Conservation (phyloP, 2,888 invertebrate species). For the Tinea trinotella region DNA sequence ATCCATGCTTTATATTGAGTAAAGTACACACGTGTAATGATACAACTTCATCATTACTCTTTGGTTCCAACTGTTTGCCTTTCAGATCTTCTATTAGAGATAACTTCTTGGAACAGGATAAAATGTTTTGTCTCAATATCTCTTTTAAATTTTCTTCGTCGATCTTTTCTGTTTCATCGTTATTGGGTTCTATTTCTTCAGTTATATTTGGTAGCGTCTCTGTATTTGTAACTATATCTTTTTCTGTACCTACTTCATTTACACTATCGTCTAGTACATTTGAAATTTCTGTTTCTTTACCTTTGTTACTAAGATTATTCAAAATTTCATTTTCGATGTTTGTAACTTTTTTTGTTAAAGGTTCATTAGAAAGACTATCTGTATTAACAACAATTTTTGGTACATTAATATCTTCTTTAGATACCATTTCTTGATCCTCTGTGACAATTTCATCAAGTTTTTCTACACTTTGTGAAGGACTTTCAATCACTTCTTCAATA, state of each 20-base stretch:
- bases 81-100: constrained; percentile 59
- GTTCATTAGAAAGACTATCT: constrained; percentile 36
- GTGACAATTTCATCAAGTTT: no score
- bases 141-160: constrained; percentile 50
- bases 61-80: constrained; percentile 41
- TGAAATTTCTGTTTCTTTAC: no score
- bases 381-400: constrained; percentile 25
- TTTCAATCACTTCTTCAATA: background rate
- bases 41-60: constrained; percentile 43
- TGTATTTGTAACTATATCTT: constrained; percentile 26
- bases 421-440: constrained; percentile 30
- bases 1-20: constrained; percentile 33
- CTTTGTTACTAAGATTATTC: constrained; percentile 45
- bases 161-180: constrained; percentile 29
- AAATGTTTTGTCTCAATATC: constrained; percentile 52
- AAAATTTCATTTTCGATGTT: constrained; percentile 64
- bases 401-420: constrained; percentile 25
- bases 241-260: constrained; percentile 35
- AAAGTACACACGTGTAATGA: constrained; percentile 11
- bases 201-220: constrained; percentile 20
- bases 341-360: constrained; percentile 50
- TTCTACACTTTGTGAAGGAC: background rate
- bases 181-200: constrained; percentile 34
- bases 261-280: no score
- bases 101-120: constrained; percentile 61